Evolutionary conservation across 2,888 invertebrate genomes (phyloP), one percentile per base, ranked within the genome.

Genomic region (Meganola albula): DNA sequence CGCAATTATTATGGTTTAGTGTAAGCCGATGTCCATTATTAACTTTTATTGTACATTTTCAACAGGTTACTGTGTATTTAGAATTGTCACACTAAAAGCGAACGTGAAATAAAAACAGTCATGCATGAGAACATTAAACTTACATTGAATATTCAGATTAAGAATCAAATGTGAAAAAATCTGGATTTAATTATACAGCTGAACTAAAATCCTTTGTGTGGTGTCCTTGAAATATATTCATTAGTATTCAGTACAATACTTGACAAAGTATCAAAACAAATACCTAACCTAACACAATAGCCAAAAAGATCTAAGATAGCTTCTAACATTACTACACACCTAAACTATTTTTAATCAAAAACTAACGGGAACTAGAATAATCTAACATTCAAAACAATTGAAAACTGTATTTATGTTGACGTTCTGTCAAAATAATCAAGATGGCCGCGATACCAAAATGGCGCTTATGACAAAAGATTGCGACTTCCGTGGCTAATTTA

Each of bases 361-460:
- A 51, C 36, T 44, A 42, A 34, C 48, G 52, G 37, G 55, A 53
- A 53, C 48, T 52, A 33, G 53, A 33, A 46, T 39, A 47, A 53
- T 41, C 38, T 49, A 28, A 34, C 28, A n/a, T 33, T 41, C 37
- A 47, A 40, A 39, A 51, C 54, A 51, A 53, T 53, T 37, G 43
- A 40, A 43, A 45, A 41, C 37, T 13, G 10, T 32, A 39, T 48
- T 41, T 44, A 50, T 39, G 44, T 51, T 40, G 37, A 33, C 32
- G 21, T 35, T 40, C 38, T 51, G 37, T 35, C 35, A 25, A 48
- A 46, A 49, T 34, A 43, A 48, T 34, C 48, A 27, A 38, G 37
- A 48, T 52, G 40, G 33, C 13, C 25, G 28, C n/a, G 8, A 12
- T 21, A 22, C 27, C 48, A 12, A 31, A 48, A 44, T 44, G 33